Conservation (phyloP, 2,888 invertebrate species). For the Tachina grossa region DNA sequence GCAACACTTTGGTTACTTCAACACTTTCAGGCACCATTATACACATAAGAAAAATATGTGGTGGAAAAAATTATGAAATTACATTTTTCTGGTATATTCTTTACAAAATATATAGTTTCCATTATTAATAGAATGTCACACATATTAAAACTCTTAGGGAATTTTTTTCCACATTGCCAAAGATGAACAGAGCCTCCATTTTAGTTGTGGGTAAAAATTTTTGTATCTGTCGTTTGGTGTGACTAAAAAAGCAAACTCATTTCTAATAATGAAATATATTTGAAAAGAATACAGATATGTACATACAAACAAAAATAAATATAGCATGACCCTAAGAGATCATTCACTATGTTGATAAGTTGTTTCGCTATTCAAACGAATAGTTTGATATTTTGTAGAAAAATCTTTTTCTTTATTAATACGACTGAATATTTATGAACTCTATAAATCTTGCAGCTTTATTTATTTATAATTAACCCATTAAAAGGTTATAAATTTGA, state of each 20-base stretch:
- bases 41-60: neutral
- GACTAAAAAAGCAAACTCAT: constrained; percentile 38
- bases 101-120: constrained; percentile 33
- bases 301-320: constrained; percentile 23
- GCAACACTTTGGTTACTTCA: constrained; percentile 48
- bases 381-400: constrained; percentile 4
- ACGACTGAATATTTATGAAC: constrained; percentile 1
- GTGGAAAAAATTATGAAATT: constrained; percentile 53
- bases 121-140: constrained; percentile 61
- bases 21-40: constrained; percentile 32
- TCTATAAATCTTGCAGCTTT: constrained; percentile 9
- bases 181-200: constrained; percentile 43
- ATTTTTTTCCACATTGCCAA: constrained; percentile 12
- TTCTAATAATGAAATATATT: constrained; percentile 42
- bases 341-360: constrained; percentile 52
- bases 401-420: neutral
- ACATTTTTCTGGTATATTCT: constrained; percentile 8
- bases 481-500: constrained; percentile 32
- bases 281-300: neutral
- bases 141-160: constrained; percentile 41
- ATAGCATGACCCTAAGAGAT: constrained; percentile 62
- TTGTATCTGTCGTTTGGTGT: constrained; percentile 18
- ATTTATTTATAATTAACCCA: constrained; percentile 49
- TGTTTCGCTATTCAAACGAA: neutral
- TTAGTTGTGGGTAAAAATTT: constrained; percentile 22